Evolutionary conservation across 1,140 invertebrate genomes (phyloP).

Genomic region (Leucophenga varia): DNA sequence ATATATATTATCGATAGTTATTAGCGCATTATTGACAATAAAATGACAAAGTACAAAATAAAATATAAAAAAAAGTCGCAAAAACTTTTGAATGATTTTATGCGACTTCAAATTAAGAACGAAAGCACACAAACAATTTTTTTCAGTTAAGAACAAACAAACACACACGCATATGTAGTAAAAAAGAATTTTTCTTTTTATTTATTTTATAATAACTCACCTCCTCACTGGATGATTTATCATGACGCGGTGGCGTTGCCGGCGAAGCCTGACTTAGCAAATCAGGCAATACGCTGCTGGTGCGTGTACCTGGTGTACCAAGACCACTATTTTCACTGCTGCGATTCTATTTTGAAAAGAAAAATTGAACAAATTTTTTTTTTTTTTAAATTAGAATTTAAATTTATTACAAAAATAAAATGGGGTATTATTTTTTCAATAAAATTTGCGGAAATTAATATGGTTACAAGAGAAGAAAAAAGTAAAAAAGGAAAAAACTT

Average conservation of each 20-base stretch:
- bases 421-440: neutral
- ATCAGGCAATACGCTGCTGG: slow-evolving; percentile 90
- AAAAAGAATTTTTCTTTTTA: neutral
- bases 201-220: slow-evolving; percentile 68
- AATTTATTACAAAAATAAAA: slow-evolving; percentile 1
- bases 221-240: slow-evolving; percentile 93
- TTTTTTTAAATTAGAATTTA: slow-evolving; percentile 2
- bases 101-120: neutral
- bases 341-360: slow-evolving; percentile 64
- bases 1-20: too few relatives aligned
- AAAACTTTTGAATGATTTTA: too few relatives aligned
- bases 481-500: slow-evolving; percentile 15
- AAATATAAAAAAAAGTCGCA: too few relatives aligned
- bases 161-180: too few relatives aligned
- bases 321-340: slow-evolving; percentile 65
- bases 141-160: neutral
- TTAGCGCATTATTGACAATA: too few relatives aligned
- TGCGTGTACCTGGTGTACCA: slow-evolving; percentile 72
- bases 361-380: slow-evolving; percentile 8
- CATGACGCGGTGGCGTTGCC: slow-evolving; percentile 80
- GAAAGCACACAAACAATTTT: neutral
- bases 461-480: neutral
- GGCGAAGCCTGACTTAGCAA: slow-evolving; percentile 84
- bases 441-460: slow-evolving; percentile 1
- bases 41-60: too few relatives aligned